phyloP scores from a whole-genome alignment of 2,797 vertebrate species.

The Garrulus glandarius region DNA sequence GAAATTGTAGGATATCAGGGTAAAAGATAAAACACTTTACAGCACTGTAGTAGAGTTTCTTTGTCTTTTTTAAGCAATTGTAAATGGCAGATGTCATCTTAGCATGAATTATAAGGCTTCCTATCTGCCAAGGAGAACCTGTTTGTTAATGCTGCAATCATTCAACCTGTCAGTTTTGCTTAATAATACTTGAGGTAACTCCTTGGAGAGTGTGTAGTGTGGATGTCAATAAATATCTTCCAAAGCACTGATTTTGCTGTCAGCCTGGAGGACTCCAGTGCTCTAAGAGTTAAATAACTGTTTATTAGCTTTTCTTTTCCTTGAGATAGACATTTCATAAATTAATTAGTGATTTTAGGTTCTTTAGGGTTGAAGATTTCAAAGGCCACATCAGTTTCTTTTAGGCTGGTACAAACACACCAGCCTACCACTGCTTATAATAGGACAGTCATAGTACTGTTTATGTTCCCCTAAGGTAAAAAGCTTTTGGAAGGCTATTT shows the following conservation, averaged over 20 bases:
- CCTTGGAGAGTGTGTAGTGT: neutral
- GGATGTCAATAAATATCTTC: neutral
- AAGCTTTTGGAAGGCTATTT: constrained; percentile 22
- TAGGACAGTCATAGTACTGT: neutral
- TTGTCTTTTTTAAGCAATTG: constrained; percentile 20
- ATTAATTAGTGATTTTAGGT: neutral
- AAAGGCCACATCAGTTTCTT: neutral
- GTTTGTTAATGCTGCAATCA: constrained; percentile 2
- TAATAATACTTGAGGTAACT: constrained; percentile 12
- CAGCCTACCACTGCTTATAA: neutral
- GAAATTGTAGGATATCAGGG: neutral
- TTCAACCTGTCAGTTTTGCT: constrained; percentile 33
- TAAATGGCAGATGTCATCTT: constrained; percentile 49
- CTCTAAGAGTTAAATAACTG: constrained; percentile 13
- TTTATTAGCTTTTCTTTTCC: neutral
- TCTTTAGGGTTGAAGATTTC: neutral
- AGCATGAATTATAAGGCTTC: neutral
- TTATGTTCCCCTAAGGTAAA: neutral
- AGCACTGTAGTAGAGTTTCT: neutral
- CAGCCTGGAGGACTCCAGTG: neutral
- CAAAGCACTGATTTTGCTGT: neutral
- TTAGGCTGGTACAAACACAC: neutral
- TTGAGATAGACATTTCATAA: neutral
- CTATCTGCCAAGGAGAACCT: neutral
- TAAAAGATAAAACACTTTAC: neutral